Base-by-base conservation (phyloP, 2,888 invertebrate species). In the Gortyna flavago region DNA sequence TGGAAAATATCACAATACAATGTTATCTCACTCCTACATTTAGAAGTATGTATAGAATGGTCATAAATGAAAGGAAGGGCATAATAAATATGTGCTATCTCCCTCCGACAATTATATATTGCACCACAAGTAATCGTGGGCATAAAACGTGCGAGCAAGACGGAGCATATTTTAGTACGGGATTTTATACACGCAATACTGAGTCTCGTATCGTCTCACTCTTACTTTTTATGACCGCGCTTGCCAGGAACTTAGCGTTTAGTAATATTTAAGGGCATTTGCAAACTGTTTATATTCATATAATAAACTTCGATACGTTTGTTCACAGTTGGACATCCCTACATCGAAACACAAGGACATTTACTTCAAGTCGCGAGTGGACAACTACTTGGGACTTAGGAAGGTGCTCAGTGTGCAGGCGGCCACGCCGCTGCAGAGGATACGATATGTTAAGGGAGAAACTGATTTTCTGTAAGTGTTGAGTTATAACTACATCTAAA, bases 401-500 rank as follows among this genome's bases (percentile, higher is more conserved):
- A 93, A 94, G 32, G 94, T 94, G 13, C 88, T 97, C n/a, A 93
- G 91, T 65, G 92, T 97, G 0, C 94, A 96, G 67, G 96, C 97
- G 0, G 93, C 93, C 32, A 96, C 96, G 5, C 97, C 97, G 0
- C 80, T 96, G 0, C 85, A 94, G 66, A 91, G 93, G 29, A 88
- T 97, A 7, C 91, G 92, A 71, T 93, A 89, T 41, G 81, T 97
- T 18, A 95, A 94, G 69, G 96, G 93, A 38, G 93, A 96, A 74
- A 92, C 96, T n/a, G 96, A 97, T 67, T 95, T 97, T 83, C 84
- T 93, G 97, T 97, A 81, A 93, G 94, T 94, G 79, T 44, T 44
- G 16, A 44, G 44, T 16, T 16, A 16, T 44, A 44, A 44, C 96
- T 0, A 89, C 91, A 35, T 89, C 93, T 0, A 92, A 94, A 68